phyloP scores from a whole-genome alignment of 2,113 vertebrate species.

The Excalfactoria chinensis region DNA sequence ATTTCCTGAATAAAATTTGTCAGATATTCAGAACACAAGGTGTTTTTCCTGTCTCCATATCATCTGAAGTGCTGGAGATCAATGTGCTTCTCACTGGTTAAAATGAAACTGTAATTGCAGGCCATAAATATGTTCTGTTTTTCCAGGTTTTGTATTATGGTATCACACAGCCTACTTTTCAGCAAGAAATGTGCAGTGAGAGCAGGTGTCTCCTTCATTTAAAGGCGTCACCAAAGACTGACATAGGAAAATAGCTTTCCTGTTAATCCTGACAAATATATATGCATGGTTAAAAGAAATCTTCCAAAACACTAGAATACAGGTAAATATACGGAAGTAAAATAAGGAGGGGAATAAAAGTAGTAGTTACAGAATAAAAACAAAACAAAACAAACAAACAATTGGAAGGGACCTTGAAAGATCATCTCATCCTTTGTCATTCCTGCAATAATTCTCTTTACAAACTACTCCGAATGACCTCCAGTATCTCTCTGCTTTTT shows the following conservation, averaged over 20 bases:
- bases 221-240: neutral
- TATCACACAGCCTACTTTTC: neutral
- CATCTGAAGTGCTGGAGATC: neutral
- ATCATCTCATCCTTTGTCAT: neutral
- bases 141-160: neutral
- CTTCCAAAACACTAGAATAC: neutral
- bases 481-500: neutral
- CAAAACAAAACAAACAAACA: neutral
- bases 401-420: neutral
- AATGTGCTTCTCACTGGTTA: neutral
- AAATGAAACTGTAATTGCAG: neutral
- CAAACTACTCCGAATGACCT: neutral
- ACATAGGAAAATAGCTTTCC: neutral
- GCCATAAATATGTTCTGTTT: neutral
- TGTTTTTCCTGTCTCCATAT: constrained; percentile 40
- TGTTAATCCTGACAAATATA: neutral
- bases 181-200: neutral
- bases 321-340: neutral
- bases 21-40: constrained; percentile 36
- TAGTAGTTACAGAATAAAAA: neutral
- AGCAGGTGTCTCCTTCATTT: neutral
- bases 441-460: neutral
- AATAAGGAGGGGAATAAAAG: neutral
- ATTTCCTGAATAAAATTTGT: neutral
- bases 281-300: neutral